These are phyloP conservation scores for Smutsia temminckii DNA, from an alignment of 2,797 vertebrate genomes.

Conservation along the genomic window DNA sequence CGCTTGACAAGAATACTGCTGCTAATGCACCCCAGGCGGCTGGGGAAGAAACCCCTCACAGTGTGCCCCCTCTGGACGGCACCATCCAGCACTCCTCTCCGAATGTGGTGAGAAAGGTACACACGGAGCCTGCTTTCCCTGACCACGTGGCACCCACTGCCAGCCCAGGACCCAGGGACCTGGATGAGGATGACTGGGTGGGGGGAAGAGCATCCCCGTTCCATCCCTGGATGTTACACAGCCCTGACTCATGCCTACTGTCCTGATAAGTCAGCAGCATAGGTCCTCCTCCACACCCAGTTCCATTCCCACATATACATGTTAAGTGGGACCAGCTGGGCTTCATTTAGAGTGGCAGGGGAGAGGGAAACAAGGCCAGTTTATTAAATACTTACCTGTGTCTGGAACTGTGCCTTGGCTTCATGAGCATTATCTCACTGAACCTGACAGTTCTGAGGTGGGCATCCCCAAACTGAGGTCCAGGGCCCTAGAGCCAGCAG, in stretches of 20 bases:
- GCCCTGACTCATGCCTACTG: slow-evolving; percentile 58
- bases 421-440: neutral
- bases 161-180: neutral
- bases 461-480: neutral
- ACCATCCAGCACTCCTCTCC: slow-evolving; percentile 77
- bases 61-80: slow-evolving; percentile 72
- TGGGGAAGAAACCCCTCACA: slow-evolving; percentile 79
- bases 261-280: slow-evolving; percentile 48
- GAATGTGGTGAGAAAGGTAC: slow-evolving; percentile 86
- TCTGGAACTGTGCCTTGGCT: neutral
- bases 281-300: neutral
- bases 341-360: neutral
- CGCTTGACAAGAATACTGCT: slow-evolving; percentile 76
- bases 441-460: neutral
- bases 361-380: neutral
- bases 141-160: neutral
- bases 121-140: slow-evolving; percentile 32
- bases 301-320: neutral
- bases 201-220: slow-evolving; percentile 39
- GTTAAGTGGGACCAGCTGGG: neutral
- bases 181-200: neutral
- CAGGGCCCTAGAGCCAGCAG: neutral
- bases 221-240: slow-evolving; percentile 43
- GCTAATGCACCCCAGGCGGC: slow-evolving; percentile 72
- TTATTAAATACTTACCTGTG: neutral